Percentiles rank a stretch among this genome's conserved stretches.
Evolutionary conservation across 2,888 invertebrate species (phyloP).

Genomic region (Pinctada fucata): DNA sequence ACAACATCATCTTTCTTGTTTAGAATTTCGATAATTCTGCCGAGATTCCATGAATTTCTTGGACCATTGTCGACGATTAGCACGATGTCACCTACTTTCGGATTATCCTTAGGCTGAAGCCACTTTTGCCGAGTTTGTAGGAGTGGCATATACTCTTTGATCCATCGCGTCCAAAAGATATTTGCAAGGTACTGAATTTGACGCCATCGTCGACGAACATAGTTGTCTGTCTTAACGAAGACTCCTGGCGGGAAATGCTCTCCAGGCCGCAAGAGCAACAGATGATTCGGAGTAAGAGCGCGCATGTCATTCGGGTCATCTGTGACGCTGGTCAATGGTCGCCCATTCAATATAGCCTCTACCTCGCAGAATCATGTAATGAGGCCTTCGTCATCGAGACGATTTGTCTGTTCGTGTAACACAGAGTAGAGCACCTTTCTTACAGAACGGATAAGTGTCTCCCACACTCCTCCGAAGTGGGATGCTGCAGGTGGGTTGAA

Average conservation of each 20-base stretch:
- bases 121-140: too few species aligned
- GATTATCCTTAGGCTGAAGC: too few species aligned
- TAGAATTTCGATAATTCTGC: too few species aligned
- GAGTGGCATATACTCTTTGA: too few species aligned
- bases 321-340: slow-evolving; percentile 40
- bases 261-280: slow-evolving; percentile 31
- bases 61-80: too few species aligned
- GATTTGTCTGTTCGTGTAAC: slow-evolving; percentile 24
- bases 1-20: too few species aligned
- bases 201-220: too few species aligned
- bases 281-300: slow-evolving; percentile 42
- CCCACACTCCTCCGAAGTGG: slow-evolving; percentile 39
- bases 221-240: too few species aligned
- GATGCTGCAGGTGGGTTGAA: slow-evolving; percentile 44
- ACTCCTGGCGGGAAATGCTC: slow-evolving; percentile 35
- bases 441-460: slow-evolving; percentile 28
- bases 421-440: slow-evolving; percentile 29
- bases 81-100: too few species aligned
- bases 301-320: slow-evolving; percentile 35
- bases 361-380: slow-evolving; percentile 44
- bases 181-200: too few species aligned
- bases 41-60: too few species aligned
- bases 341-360: slow-evolving; percentile 41
- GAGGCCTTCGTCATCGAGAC: slow-evolving; percentile 41
- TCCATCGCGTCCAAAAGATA: too few species aligned